phyloP scores from a whole-genome alignment of 2,797 vertebrate genomes.

The Enteromius paludinosus region DNA sequence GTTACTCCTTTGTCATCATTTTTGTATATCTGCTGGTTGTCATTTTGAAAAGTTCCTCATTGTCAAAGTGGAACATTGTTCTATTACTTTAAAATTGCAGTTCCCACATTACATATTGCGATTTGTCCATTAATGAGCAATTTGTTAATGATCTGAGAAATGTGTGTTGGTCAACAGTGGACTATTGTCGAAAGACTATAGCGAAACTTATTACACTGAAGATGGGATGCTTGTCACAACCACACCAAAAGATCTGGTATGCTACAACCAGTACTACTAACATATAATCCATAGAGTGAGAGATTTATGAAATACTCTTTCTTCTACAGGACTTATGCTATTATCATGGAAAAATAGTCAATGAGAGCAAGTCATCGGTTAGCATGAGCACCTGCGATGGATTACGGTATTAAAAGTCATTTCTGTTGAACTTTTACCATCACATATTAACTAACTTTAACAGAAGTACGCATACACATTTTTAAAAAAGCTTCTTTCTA shows the following conservation, averaged over 20 bases:
- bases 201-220: conserved; percentile 74
- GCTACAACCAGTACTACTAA: conserved; percentile 39
- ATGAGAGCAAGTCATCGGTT: conserved; percentile 71
- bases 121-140: background rate
- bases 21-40: background rate
- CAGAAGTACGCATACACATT: background rate
- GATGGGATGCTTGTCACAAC: conserved; percentile 71
- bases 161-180: conserved; percentile 62
- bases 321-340: conserved; percentile 78
- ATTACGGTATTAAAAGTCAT: conserved; percentile 69
- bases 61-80: background rate
- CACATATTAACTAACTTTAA: background rate
- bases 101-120: background rate
- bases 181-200: conserved; percentile 74
- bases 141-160: background rate
- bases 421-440: background rate
- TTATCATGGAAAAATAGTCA: conserved; percentile 78
- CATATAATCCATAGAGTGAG: background rate
- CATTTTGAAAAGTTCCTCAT: background rate
- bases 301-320: background rate
- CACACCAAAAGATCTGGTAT: conserved; percentile 73
- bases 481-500: background rate
- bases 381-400: conserved; percentile 83
- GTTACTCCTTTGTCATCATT: background rate
- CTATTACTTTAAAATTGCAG: background rate